Base-by-base conservation (phyloP, 1,140 invertebrate genomes). In the Colletes latitarsis region DNA sequence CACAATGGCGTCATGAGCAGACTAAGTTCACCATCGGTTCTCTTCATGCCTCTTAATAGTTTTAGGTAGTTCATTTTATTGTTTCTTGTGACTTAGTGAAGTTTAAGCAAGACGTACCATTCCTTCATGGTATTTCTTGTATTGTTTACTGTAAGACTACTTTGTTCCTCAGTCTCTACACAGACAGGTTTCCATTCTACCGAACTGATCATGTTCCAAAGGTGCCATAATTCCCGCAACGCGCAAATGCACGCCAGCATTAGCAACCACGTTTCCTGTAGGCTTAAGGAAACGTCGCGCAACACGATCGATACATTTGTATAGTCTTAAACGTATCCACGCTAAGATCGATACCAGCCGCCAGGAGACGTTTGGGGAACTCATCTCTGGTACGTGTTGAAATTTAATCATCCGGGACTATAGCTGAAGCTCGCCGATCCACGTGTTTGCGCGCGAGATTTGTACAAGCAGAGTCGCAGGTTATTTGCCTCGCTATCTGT, bases 341-440 rank as follows among this genome's bases (percentile, higher is more conserved):
- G 41, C 4, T 19, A 60, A 77, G 57, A 68, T 77, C 75, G 21
- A 62, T 68, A 58, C 60, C 1, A 12, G 30, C 12, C 6, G 60
- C 41, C 64, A 39, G 12, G 21, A 64, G 73, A 66, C 49, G 73
- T 66, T 69, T 58, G 63, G 17, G 6, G 57, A 68, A 62, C 43
- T 60, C 68, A 62, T 62, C 75, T 69, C 43, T 8, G 75, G 4
- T 62, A 77, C 75, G 66, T 77, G 75, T 77, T 77, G 64, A 68
- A 62, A 77, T 69, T 77, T 69, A 69, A 77, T 69, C 75, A 77
- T 62, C 66, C 57, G 6, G 66, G 75, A 62, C 55, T 68, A 77
- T 15, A 10, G 9, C 3, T 5, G n/a, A 21, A 19, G 55, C 66
- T 39, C 41, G 3, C 0, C 43, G 43, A 68, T 69, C 75, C 63